Evolutionary conservation across 2,888 invertebrate genomes (phyloP), one percentile per base, ranked within the genome.

Genomic region (Pediacus dermestoides): DNA sequence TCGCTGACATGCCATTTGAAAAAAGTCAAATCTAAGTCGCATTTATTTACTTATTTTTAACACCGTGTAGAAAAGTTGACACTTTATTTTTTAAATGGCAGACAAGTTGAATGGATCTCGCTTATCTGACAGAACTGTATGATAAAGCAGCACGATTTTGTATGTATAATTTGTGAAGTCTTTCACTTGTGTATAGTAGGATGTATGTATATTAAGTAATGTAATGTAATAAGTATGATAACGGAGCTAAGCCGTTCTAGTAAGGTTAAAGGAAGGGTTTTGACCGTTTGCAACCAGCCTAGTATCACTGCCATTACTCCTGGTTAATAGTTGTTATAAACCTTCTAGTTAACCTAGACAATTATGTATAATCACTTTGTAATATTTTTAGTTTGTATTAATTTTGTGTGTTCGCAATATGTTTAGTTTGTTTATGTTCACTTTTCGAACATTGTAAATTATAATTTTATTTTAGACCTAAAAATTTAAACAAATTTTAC

Each of bases 151-250:
- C 43, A 46, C 45, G 52, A 44, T 48, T 51, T 50, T 53, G n/a
- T n/a, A n/a, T n/a, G n/a, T n/a, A 47, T 48, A 53, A 46, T 53
- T 58, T 52, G 62, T 60, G 60, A 56, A 58, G 60, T 64, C 61
- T 62, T 63, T 64, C 63, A 64, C 57, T 57, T 46, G n/a, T 63
- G 64, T 64, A 62, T 54, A 63, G 60, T 61, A 60, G 61, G 60
- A 53, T 62, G 61, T 63, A 58, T 64, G 63, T 66, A 64, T 61
- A 62, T 61, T 63, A 58, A 59, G 52, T 57, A 59, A 53, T 47
- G 52, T 52, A 52, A 51, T n/a, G n/a, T n/a, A n/a, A 50, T 54
- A 48, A 46, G 43, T 39, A 39, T 42, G 37, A 47, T 43, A 40
- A 37, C 42, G 39, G 47, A 44, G 37, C 42, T 42, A 44, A 46